Base-by-base conservation (phyloP, 2,797 vertebrate species). In the Ctenopoma multispine region DNA sequence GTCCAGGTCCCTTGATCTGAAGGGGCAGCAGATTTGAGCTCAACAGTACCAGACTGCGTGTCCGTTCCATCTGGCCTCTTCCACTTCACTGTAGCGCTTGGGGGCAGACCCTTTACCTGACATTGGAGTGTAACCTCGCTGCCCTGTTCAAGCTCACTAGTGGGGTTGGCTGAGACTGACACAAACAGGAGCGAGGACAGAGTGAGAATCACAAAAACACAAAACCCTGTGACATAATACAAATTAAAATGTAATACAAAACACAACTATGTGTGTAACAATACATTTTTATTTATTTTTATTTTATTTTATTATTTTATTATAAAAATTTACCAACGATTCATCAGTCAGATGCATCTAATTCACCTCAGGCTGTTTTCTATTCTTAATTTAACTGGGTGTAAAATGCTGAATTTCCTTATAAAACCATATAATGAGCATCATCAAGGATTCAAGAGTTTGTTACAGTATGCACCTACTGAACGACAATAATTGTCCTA, bases 1-100 rank as follows among this genome's bases (percentile, higher is more conserved):
- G 0, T 0, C 92, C 92, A 93, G 11, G 0, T n/a, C 23, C 92
- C 92, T 5, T 0, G 1, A 18, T 93, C 9, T 18, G 63, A 31
- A 3, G 0, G 0, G 7, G 3, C 2, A 13, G 86, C 65, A 15
- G 24, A 0, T 0, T 31, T 4, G 7, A 92, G 57, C 0, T 31
- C 0, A 24, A 63, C 51, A 1, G 0, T 38, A 0, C 0, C 0
- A 6, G 15, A 1, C 0, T 0, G 29, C 0, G 2, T 0, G 0
- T 0, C 2, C 14, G 0, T 0, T 43, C 65, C 70, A 27, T 27
- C 18, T 5, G 87, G 85, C 1, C 3, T n/a, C 27, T 0, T 2
- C 90, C 87, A 92, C 14, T 36, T 0, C 50, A 75, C 69, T 1
- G 0, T 0, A 0, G 15, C 0, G 0, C 0, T 0, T 0, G 0